Percentiles rank a stretch among this genome's conserved stretches.
Conservation (phyloP, 1,140 invertebrate species). For the Solen grandis region DNA sequence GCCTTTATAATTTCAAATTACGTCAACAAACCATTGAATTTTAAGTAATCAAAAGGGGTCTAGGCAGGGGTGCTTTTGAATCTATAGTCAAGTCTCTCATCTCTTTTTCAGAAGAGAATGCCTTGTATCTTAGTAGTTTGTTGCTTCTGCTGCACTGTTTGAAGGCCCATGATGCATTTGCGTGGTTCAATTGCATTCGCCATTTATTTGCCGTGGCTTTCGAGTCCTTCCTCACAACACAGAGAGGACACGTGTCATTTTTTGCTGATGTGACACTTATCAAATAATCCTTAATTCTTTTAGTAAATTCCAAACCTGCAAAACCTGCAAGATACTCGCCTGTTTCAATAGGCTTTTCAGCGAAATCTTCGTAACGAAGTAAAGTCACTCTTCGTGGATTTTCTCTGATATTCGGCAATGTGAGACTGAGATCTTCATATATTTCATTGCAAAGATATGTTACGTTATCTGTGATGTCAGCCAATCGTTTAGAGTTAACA, state of each 20-base stretch:
- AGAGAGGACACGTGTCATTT: neutral
- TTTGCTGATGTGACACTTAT: neutral
- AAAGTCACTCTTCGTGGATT: neutral
- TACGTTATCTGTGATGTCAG: too few relatives aligned
- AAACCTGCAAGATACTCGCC: neutral
- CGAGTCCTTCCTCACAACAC: neutral
- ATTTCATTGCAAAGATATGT: too few relatives aligned
- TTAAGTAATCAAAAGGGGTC: too few relatives aligned
- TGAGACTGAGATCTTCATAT: too few relatives aligned
- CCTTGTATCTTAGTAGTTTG: neutral
- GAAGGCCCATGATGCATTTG: neutral
- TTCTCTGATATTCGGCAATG: too few relatives aligned
- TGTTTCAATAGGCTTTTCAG: neutral
- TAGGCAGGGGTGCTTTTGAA: too few relatives aligned
- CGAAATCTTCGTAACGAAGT: conserved; percentile 1
- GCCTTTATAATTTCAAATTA: too few relatives aligned
- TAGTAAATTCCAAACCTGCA: neutral
- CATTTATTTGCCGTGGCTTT: neutral
- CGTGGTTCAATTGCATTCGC: neutral
- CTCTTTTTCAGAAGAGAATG: too few relatives aligned
- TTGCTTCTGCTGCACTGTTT: neutral
- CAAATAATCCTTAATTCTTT: neutral
- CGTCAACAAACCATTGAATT: too few relatives aligned
- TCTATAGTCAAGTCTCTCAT: too few relatives aligned
- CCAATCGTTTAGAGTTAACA: conserved; percentile 7